Conservation (phyloP, 2,888 invertebrate genomes). For the Habroteleia sp. region DNA sequence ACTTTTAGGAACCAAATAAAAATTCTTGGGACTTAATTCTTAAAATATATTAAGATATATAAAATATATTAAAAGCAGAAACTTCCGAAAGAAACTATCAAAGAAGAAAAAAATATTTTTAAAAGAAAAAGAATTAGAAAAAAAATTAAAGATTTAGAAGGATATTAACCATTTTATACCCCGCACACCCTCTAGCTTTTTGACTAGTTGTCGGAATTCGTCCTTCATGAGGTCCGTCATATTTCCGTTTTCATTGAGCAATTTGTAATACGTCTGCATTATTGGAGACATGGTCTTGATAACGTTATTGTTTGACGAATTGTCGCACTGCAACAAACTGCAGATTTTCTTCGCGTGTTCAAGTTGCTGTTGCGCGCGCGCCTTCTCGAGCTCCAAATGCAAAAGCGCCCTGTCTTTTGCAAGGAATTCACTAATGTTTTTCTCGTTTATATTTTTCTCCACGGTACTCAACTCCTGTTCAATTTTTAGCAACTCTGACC, state of each 20-base stretch:
- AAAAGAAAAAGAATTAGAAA: too few species aligned
- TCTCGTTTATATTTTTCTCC: slow-evolving; percentile 66
- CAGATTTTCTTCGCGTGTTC: slow-evolving; percentile 81
- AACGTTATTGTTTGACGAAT: slow-evolving; percentile 82
- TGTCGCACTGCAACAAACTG: slow-evolving; percentile 82
- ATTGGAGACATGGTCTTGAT: slow-evolving; percentile 82
- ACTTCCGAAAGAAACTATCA: too few species aligned
- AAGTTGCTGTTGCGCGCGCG: slow-evolving; percentile 77
- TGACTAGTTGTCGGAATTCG: slow-evolving; percentile 84
- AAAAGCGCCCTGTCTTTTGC: slow-evolving; percentile 66
- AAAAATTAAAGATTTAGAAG: too few species aligned
- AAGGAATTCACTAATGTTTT: slow-evolving; percentile 67
- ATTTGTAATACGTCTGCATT: slow-evolving; percentile 83
- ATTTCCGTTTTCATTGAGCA: slow-evolving; percentile 84
- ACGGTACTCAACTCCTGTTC: slow-evolving; percentile 70
- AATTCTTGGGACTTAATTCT: too few species aligned
- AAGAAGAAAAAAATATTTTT: too few species aligned
- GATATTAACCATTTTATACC: slow-evolving; percentile 84
- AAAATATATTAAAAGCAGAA: too few species aligned
- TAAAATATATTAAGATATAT: too few species aligned
- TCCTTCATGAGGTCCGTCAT: slow-evolving; percentile 83
- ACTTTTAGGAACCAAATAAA: too few species aligned
- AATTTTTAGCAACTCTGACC: slow-evolving; percentile 73
- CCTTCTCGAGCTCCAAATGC: slow-evolving; percentile 71
- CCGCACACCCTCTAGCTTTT: slow-evolving; percentile 83